These are phyloP conservation scores for Prorops nasuta DNA, from an alignment of 1,140 invertebrate genomes.

Conservation along the genomic window DNA sequence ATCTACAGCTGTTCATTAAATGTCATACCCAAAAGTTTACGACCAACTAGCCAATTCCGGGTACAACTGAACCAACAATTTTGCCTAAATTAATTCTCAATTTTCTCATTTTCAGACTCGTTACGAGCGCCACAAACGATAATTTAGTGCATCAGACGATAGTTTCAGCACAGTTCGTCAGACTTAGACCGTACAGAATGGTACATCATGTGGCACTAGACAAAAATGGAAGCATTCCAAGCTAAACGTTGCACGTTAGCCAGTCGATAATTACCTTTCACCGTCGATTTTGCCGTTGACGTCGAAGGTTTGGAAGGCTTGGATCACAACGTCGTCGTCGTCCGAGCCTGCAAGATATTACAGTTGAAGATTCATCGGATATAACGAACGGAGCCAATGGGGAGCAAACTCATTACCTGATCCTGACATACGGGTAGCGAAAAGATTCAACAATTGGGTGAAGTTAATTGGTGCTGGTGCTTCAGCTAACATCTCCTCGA, in stretches of 20 bases:
- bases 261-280: constrained; percentile 76
- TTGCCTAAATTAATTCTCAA: too few species aligned
- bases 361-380: neutral
- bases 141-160: constrained; percentile 20
- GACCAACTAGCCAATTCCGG: too few species aligned
- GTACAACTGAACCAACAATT: too few species aligned
- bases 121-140: too few species aligned
- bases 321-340: constrained; percentile 91
- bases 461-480: constrained; percentile 93
- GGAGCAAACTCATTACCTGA: too few species aligned
- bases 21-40: too few species aligned
- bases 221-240: too few species aligned
- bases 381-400: too few species aligned
- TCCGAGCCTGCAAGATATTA: constrained; percentile 65
- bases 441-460: constrained; percentile 89
- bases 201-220: constrained; percentile 13
- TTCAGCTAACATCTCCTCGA: constrained; percentile 88
- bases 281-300: constrained; percentile 84
- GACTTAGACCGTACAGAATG: constrained; percentile 24
- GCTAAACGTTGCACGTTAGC: too few species aligned
- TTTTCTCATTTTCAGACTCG: too few species aligned
- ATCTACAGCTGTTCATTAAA: too few species aligned
- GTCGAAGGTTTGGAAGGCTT: constrained; percentile 95
- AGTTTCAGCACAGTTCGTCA: constrained; percentile 17
- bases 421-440: constrained; percentile 84